Evolutionary conservation across 2,113 vertebrate species (phyloP), one percentile per base, ranked within the genome.

Genomic region (Romanogobio albipinnatus): DNA sequence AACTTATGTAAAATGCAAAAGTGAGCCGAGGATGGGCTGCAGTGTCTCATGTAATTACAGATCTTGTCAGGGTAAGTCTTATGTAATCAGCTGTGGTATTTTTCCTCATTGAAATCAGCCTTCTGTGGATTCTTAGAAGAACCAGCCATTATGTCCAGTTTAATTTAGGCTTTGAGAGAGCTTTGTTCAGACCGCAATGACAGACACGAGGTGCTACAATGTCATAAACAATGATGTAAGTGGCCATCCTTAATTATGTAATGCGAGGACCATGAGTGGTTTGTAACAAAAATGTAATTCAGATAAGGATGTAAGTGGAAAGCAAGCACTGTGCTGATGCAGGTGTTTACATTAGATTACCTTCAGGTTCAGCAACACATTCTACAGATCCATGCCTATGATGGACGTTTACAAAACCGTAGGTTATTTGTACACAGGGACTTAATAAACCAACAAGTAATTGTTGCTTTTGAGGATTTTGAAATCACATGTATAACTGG

Each of bases 11-110:
- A n/a, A n/a, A n/a, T n/a, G n/a, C 4, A 36, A 79, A 45, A 61
- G 26, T 39, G 1, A 2, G 74, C 9, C 9, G 22, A 24, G 53
- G 22, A 59, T 14, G 22, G 11, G 17, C 19, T 13, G 5, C 71
- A 22, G 74, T 22, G 58, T 17, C 53, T 64, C 26, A 9, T 13
- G 19, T 17, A 53, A 43, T n/a, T 76, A 13, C 45, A 24, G 29
- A 64, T 68, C 14, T 58, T 83, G 74, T 87, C 58, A 56, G 9
- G 29, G 45, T 71, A 82, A 9, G 17, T 6, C 53, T 93, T 93
- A 76, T 83, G 78, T 90, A 92, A 92, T 79, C 56, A 39, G 77
- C 87, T 53, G 82, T 88, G 80, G 83, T 84, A 76, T 87, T 86
- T 89, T 56, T 85, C 56, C 10, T 81, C 82, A 80, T 36, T 83